phyloP scores from a whole-genome alignment of 2,888 invertebrate species.

The Papilio demoleus region DNA sequence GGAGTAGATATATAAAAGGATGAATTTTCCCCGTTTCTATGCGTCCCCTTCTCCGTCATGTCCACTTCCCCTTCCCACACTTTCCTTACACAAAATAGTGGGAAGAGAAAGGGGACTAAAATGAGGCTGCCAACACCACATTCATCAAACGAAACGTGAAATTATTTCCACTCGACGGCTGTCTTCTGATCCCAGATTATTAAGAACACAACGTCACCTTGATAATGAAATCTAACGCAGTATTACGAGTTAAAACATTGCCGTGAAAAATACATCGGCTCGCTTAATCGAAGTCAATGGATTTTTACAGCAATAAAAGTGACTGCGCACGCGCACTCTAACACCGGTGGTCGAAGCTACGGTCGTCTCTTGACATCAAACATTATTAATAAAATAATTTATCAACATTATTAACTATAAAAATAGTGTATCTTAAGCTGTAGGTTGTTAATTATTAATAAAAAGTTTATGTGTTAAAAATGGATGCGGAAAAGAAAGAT shows the following conservation, averaged over 20 bases:
- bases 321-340: conserved; percentile 61
- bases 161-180: too few species aligned
- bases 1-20: too few species aligned
- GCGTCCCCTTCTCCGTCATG: too few species aligned
- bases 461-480: conserved; percentile 49
- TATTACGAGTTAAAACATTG: conserved; percentile 25
- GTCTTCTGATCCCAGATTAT: conserved; percentile 15
- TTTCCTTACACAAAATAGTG: too few species aligned
- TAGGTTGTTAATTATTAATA: neutral
- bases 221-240: conserved; percentile 38
- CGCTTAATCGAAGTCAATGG: conserved; percentile 52
- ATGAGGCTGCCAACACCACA: too few species aligned
- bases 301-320: conserved; percentile 69
- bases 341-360: conserved; percentile 57
- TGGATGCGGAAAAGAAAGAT: conserved; percentile 73
- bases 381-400: neutral
- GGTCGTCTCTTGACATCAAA: conserved; percentile 47
- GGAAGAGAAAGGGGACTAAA: too few species aligned
- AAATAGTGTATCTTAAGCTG: conserved; percentile 36
- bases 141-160: too few species aligned
- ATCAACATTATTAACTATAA: conserved; percentile 26
- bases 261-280: conserved; percentile 42
- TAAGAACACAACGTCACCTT: conserved; percentile 31
- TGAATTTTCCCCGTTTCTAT: too few species aligned
- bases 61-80: too few species aligned